These are phyloP conservation scores for Chloroclystis v-ata DNA, from an alignment of 2,888 invertebrate genomes.

Conservation along the genomic window DNA sequence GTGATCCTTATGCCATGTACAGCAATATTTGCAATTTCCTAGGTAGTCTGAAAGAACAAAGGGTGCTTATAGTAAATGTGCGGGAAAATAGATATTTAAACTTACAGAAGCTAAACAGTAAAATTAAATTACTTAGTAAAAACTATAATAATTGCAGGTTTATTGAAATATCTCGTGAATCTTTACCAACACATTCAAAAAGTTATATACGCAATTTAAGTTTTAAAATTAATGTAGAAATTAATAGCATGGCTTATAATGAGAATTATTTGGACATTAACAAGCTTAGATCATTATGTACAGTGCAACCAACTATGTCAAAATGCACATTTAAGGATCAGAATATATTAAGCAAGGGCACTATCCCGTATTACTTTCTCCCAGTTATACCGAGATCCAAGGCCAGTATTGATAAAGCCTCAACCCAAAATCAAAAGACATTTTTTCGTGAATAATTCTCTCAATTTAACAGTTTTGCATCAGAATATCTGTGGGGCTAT, in stretches of 20 bases:
- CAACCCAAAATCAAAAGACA: not conserved
- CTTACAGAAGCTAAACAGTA: not conserved
- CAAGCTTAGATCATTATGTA: not conserved
- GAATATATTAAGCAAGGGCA: not conserved
- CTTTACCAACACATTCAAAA: not conserved
- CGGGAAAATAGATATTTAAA: not conserved
- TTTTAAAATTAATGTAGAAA: conserved; percentile 1
- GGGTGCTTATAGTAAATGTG: not conserved
- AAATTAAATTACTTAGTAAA: not conserved
- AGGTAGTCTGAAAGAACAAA: not conserved
- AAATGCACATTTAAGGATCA: too few species aligned
- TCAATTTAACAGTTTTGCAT: not conserved
- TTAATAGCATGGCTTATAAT: not conserved
- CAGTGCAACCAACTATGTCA: not conserved
- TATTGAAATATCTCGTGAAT: not conserved
- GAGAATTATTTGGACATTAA: not conserved
- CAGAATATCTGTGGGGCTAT: not conserved
- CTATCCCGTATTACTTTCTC: conserved; percentile 1
- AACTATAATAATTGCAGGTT: not conserved
- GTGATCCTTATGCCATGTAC: not conserved
- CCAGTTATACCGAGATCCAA: not conserved
- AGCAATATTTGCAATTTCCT: not conserved
- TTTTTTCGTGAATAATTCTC: not conserved
- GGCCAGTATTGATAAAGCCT: too few species aligned
- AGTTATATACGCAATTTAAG: not conserved